Base-by-base conservation (phyloP, 2,797 vertebrate genomes). In the Gymnothorax reevesii region DNA sequence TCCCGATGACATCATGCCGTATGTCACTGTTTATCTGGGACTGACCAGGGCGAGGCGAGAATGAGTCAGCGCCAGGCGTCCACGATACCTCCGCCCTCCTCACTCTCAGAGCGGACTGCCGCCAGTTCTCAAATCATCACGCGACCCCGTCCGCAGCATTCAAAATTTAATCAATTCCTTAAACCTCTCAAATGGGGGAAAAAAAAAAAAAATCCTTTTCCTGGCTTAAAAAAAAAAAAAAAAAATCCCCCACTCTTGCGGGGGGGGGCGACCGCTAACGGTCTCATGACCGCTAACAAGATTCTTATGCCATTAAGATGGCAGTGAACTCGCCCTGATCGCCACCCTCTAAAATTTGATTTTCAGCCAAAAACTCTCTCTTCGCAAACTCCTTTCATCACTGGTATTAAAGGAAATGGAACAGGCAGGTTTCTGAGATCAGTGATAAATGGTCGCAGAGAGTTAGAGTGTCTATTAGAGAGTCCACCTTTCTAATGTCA, bases 401-500 rank as follows among this genome's bases (percentile, higher is more conserved):
- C 22, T 60, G 54, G 33, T 57, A 60, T 86, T 64, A 86, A 27
- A 10, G 33, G 73, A 86, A 83, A 8, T 17, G 33, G 0, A 55
- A 86, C 80, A n/a, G 57, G n/a, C 22, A 83, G 83, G 80, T 79
- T 79, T 69, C 62, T 57, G 57, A 71, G 80, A 73, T 64, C 57
- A 64, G 64, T 17, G 86, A 54, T 66, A 60, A 59, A n/a, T 4
- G 8, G 7, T n/a, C 8, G 5, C 9, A n/a, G n/a, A n/a, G n/a
- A n/a, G n/a, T n/a, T n/a, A n/a, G n/a, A n/a, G n/a, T n/a, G n/a
- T n/a, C n/a, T n/a, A n/a, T n/a, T n/a, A n/a, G n/a, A n/a, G n/a
- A 55, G 10, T 20, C n/a, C 22, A 13, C 4, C 66, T 27, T 10
- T 12, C 49, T n/a, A 54, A 0, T 80, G 10, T 55, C 55, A 52